Evolutionary conservation across 2,797 vertebrate genomes (phyloP).

Genomic region (Otus scops): DNA sequence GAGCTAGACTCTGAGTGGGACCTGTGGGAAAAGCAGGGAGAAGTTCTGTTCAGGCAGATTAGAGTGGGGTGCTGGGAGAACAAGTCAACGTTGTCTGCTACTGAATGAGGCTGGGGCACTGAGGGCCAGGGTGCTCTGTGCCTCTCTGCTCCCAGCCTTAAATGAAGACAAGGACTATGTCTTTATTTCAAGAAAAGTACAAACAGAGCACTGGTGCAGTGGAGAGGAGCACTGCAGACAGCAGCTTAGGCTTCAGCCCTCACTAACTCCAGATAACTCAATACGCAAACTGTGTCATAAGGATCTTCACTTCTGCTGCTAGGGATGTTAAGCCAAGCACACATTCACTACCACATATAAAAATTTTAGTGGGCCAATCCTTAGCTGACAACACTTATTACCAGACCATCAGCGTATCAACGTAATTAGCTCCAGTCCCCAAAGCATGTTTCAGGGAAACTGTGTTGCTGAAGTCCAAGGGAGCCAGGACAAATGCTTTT

Average conservation of each 20-base stretch:
- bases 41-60: background rate
- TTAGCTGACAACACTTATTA: background rate
- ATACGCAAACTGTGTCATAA: background rate
- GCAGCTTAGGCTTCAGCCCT: background rate
- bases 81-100: background rate
- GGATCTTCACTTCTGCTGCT: background rate
- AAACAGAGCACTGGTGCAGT: background rate
- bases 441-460: background rate
- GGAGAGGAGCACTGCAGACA: background rate
- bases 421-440: background rate
- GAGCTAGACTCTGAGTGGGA: background rate
- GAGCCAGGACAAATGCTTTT: background rate
- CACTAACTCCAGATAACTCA: background rate
- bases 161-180: background rate
- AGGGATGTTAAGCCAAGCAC: background rate
- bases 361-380: background rate
- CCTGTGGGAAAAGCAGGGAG: background rate
- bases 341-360: background rate
- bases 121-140: background rate
- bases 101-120: rapidly evolving
- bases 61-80: background rate
- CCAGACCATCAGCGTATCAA: background rate
- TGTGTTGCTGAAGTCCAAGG: background rate
- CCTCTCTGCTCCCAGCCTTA: background rate
- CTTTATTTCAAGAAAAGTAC: background rate